These are phyloP conservation scores for Xestobium rufovillosum DNA, from an alignment of 2,888 invertebrate genomes.

Conservation along the genomic window DNA sequence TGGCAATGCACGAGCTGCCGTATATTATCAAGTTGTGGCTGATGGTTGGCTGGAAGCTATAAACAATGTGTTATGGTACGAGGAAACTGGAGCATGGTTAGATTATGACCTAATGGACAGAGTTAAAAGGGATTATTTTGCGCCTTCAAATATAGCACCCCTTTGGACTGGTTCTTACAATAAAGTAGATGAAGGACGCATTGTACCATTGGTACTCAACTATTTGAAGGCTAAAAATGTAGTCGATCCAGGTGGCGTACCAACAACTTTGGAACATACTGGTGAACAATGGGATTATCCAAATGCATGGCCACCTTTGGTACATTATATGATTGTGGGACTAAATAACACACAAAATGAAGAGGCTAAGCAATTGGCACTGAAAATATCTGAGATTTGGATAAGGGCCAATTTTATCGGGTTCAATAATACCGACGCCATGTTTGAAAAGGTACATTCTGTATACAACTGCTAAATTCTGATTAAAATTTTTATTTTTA, in stretches of 20 bases:
- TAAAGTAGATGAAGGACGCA: slow-evolving; percentile 47
- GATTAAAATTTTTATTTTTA: slow-evolving; percentile 34
- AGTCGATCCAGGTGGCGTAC: slow-evolving; percentile 67
- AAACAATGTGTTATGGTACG: slow-evolving; percentile 72
- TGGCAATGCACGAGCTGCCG: slow-evolving; percentile 52
- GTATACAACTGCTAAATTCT: background rate
- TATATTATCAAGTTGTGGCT: slow-evolving; percentile 56
- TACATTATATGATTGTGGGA: slow-evolving; percentile 75
- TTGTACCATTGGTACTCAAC: slow-evolving; percentile 54
- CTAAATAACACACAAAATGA: slow-evolving; percentile 60
- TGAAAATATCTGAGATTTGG: slow-evolving; percentile 72
- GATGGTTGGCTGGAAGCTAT: slow-evolving; percentile 59
- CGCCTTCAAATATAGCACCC: slow-evolving; percentile 73
- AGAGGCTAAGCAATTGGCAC: slow-evolving; percentile 60
- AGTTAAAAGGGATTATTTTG: slow-evolving; percentile 63
- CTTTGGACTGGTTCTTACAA: slow-evolving; percentile 75
- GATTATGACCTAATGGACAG: slow-evolving; percentile 71
- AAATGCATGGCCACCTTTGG: slow-evolving; percentile 92
- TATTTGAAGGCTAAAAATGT: slow-evolving; percentile 64
- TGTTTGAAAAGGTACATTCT: slow-evolving; percentile 72
- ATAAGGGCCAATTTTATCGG: slow-evolving; percentile 70
- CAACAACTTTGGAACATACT: slow-evolving; percentile 66
- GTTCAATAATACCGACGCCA: slow-evolving; percentile 59
- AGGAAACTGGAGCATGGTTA: slow-evolving; percentile 76
- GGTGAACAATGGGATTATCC: slow-evolving; percentile 90